Evolutionary conservation across 2,113 vertebrate genomes (phyloP), one percentile per base, ranked within the genome.

Genomic region (Chaenogobius annularis): DNA sequence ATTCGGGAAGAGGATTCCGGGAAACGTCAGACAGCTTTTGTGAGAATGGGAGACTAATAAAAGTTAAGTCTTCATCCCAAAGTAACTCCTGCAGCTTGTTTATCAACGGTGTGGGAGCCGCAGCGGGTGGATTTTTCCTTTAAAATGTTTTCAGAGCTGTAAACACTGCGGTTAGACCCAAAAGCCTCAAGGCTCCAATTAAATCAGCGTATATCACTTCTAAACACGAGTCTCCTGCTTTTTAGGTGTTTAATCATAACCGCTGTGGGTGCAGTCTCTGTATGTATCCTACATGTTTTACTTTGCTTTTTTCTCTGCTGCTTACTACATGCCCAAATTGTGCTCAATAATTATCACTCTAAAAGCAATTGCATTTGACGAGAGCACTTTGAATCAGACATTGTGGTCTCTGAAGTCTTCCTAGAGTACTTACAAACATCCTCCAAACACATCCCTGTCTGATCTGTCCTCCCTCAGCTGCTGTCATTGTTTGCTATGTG

Each of bases 341-440:
- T 52, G 44, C 50, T 61, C 44, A 40, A 23, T 15, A 56, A 40
- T 58, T 71, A 59, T 48, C 6, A 40, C 75, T 70, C 77, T 71
- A 64, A 26, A 35, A 73, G 73, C 80, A 50, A 69, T 81, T 70
- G n/a, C 63, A 62, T 75, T 70, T 74, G 83, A 85, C 72, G 71
- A 59, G 79, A 87, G 79, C 86, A 85, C 87, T 88, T 83, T 88
- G 85, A 87, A 73, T 50, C 55, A 83, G 56, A 62, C 61, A 66
- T 56, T 47, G 61, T 71, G 47, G 70, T 80, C 23, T 52, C 64
- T 13, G 70, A 43, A 4, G 70, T 87, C 73, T 84, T 83, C 69
- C 78, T 73, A 56, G 67, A 78, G 58, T 77, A 73, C 81, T 79
- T 71, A 47, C 35, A 12, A 66, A 47, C 63, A 22, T n/a, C 15